Percentiles rank a stretch among this genome's conserved stretches.
phyloP scores from a whole-genome alignment of 2,888 invertebrate species.

The Uropetala carovei region DNA sequence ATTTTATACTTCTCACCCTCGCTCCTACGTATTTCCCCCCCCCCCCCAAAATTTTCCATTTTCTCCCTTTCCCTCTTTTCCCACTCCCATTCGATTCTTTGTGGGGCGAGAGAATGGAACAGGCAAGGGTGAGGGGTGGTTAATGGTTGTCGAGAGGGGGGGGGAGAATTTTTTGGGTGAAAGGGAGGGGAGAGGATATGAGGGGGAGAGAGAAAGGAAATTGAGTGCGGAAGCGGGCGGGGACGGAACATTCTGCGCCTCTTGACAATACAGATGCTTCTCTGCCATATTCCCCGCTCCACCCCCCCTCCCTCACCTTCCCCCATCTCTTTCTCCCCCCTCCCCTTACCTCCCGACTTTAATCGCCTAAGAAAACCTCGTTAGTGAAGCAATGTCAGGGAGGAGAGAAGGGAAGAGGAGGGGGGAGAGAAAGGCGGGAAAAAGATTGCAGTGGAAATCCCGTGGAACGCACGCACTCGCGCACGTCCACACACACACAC shows the following conservation, averaged over 20 bases:
- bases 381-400: constrained; percentile 54
- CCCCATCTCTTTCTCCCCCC: background rate
- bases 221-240: constrained; percentile 41
- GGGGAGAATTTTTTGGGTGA: background rate
- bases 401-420: background rate
- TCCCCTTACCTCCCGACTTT: background rate
- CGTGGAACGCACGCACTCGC: background rate
- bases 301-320: too few relatives aligned
- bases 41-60: background rate
- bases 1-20: background rate
- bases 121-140: background rate
- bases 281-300: background rate
- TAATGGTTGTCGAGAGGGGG: background rate
- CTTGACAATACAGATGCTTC: constrained; percentile 53
- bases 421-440: background rate
- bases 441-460: background rate
- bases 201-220: constrained; percentile 7
- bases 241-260: constrained; percentile 19
- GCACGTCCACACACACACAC: background rate
- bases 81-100: background rate
- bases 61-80: background rate
- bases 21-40: background rate
- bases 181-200: background rate
- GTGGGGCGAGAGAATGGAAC: background rate
- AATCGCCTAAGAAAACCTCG: constrained; percentile 62